These are phyloP conservation scores for Manacus vitellinus DNA, from an alignment of 2,113 vertebrate species.

Conservation along the genomic window DNA sequence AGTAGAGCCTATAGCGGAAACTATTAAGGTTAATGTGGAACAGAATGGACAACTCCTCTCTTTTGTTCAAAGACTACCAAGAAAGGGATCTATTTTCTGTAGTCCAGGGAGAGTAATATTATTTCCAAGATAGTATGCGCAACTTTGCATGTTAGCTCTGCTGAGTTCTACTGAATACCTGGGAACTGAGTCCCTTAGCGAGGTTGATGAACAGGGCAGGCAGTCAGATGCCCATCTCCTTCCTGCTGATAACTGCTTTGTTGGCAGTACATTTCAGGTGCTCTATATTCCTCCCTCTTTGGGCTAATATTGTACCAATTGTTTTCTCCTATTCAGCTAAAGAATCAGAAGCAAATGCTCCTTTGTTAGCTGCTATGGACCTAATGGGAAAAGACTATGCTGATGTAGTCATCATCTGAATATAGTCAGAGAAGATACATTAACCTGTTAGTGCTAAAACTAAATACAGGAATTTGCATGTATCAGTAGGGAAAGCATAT, in stretches of 20 bases:
- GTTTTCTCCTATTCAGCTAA: conserved; percentile 38
- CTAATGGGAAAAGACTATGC: background rate
- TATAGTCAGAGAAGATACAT: background rate
- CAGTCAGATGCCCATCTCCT: background rate
- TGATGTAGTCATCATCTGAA: background rate
- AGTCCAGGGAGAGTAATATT: background rate
- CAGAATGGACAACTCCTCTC: background rate
- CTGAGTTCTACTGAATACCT: rapidly evolving
- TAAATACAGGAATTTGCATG: background rate
- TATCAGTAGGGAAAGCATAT: background rate
- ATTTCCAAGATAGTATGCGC: background rate
- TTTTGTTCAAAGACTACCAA: background rate
- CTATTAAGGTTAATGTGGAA: background rate
- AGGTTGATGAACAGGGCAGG: background rate
- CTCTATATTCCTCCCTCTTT: background rate
- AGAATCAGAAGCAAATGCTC: background rate
- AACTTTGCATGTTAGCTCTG: background rate
- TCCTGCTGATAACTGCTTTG: background rate
- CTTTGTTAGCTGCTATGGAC: background rate
- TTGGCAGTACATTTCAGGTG: conserved; percentile 7
- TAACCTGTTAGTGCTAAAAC: background rate
- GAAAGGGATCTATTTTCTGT: background rate
- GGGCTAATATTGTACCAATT: background rate
- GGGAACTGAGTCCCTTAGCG: background rate
- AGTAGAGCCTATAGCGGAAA: background rate